A percentile compares a stretch with the other conserved stretches of the same genome.
Evolutionary conservation across 2,113 vertebrate species (phyloP).

Genomic region (Pterocles burchelli): DNA sequence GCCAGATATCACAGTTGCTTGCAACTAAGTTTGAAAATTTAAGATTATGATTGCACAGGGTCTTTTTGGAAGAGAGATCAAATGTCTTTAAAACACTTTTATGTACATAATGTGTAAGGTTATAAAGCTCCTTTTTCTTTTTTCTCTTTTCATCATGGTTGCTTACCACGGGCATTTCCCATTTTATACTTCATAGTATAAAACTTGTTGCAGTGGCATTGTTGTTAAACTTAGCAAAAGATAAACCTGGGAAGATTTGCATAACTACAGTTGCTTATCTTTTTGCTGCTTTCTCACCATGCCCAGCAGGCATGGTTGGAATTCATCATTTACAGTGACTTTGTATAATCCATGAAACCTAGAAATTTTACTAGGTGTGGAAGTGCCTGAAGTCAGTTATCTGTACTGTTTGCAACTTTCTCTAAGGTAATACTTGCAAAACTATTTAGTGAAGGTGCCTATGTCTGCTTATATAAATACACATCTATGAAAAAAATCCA

Average conservation of each 20-base stretch:
- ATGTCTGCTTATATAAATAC: background rate
- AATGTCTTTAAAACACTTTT: constrained; percentile 1
- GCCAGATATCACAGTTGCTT: background rate
- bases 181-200: background rate
- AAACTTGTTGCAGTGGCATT: constrained; percentile 2
- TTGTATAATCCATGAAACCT: background rate
- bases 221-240: constrained; percentile 11
- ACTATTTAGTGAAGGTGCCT: background rate
- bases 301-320: background rate
- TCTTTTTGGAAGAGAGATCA: background rate
- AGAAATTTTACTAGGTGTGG: background rate
- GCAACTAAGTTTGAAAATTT: background rate
- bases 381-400: background rate
- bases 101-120: background rate
- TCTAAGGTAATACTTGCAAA: background rate
- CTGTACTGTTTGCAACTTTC: background rate
- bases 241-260: constrained; percentile 29
- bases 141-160: background rate
- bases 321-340: background rate
- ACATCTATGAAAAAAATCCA: background rate
- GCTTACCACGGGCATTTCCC: constrained; percentile 21
- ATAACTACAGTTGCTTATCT: constrained; percentile 25
- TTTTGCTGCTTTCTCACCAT: background rate
- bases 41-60: background rate
- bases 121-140: background rate